Percentiles rank a stretch among this genome's conserved stretches.
Evolutionary conservation across 2,797 vertebrate species (phyloP).

Genomic region (Antrozous pallidus): DNA sequence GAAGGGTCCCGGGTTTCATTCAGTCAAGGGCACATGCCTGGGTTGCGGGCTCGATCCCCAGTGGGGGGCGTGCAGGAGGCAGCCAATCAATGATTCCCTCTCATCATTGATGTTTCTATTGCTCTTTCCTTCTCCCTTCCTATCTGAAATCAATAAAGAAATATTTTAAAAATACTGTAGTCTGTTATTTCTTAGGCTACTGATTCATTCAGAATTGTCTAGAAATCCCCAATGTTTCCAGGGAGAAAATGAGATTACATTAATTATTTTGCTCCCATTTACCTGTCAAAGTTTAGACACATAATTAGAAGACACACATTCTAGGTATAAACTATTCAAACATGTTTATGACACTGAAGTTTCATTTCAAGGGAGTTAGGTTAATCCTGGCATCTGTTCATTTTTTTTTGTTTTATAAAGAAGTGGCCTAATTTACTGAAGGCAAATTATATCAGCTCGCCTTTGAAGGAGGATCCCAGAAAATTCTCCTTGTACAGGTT

Average conservation of each 20-base stretch:
- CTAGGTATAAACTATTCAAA: not conserved
- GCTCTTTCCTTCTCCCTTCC: too few species aligned
- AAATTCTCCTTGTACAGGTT: not conserved
- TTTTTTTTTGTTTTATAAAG: not conserved
- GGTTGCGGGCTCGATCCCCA: too few species aligned
- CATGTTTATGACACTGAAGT: constrained; percentile 11
- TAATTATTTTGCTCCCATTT: not conserved
- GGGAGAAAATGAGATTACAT: not conserved
- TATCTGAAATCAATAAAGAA: too few species aligned
- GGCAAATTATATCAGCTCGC: not conserved
- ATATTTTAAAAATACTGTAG: not conserved
- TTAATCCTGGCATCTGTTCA: not conserved
- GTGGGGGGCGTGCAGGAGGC: too few species aligned
- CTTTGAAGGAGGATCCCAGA: not conserved
- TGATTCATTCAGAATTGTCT: not conserved
- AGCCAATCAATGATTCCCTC: too few species aligned
- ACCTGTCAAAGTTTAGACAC: not conserved
- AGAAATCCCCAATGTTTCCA: not conserved
- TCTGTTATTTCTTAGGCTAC: not conserved
- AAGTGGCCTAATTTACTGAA: not conserved
- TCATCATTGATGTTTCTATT: too few species aligned
- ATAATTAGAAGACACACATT: constrained; percentile 7
- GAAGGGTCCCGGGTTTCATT: too few species aligned
- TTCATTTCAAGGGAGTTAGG: constrained; percentile 11
- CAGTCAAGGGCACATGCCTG: too few species aligned